phyloP scores from a whole-genome alignment of 2,113 vertebrate genomes.

The Mirza zaza region DNA sequence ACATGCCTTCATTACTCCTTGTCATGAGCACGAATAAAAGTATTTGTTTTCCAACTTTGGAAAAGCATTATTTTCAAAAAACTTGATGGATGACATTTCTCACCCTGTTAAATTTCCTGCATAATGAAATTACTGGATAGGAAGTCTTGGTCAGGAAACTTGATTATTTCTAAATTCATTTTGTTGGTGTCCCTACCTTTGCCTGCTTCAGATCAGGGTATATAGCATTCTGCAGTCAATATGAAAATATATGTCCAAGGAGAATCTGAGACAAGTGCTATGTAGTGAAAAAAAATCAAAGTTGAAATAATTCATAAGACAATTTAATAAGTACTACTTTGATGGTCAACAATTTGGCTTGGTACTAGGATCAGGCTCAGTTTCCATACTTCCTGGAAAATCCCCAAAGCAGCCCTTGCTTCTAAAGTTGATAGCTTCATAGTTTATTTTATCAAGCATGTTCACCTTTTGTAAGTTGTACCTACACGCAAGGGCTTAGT shows the following conservation, averaged over 20 bases:
- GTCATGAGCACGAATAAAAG: neutral
- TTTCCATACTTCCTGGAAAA: constrained; percentile 66
- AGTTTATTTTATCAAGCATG: constrained; percentile 43
- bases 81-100: neutral
- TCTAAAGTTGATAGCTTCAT: constrained; percentile 68
- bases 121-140: neutral
- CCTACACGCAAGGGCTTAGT: neutral
- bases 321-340: constrained; percentile 55
- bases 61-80: constrained; percentile 12
- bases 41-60: constrained; percentile 13
- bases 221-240: neutral
- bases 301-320: constrained; percentile 27
- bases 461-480: neutral
- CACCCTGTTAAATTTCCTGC: neutral
- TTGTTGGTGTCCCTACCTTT: neutral
- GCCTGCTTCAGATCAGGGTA: neutral
- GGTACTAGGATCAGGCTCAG: constrained; percentile 53
- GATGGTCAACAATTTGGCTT: constrained; percentile 56
- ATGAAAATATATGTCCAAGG: neutral
- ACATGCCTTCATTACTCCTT: neutral
- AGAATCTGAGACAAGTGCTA: neutral
- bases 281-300: constrained; percentile 5
- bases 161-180: constrained; percentile 23
- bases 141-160: neutral
- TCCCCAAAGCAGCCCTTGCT: constrained; percentile 27